Base-by-base conservation (phyloP, 2,888 invertebrate genomes). In the Trachelus iudaicus region DNA sequence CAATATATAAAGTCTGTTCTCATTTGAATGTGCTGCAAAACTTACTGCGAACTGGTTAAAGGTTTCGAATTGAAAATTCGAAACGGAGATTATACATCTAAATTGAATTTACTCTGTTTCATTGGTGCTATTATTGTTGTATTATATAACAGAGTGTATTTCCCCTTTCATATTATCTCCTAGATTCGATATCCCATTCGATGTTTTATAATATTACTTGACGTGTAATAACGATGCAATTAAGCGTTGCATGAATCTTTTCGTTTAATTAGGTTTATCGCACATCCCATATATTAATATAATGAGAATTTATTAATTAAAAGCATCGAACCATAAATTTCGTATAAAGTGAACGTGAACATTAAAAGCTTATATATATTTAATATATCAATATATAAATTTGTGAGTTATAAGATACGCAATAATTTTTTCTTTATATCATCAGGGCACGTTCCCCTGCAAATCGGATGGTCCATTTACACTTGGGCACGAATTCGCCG, bases 401-500 rank as follows among this genome's bases (percentile, higher is more conserved):
- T 6, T 56, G 2, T 6, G 9, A 6, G 2, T 23, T 56, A 56
- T 56, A 23, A 56, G 9, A 9, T 9, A 23, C 1, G 15, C 23
- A 56, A 15, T 23, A 9, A 56, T 23, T 23, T 9, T 9, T 56
- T 9, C 6, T 56, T 23, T 56, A 56, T 56, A 56, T 56, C 56
- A 56, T 56, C 23, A 56, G 56, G 56, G 56, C 15, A 15, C 56
- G 56, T 56, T 56, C 2, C 56, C 56, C 23, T 56, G 56, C 9
- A 56, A 56, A 23, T 56, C 56, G 2, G 23, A 56, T 23, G 56
- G 56, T 23, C 92, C 93, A 0, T 86, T 95, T 0, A 93, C 94
- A 0, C 87, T 95, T 4, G 96, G 96, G 0, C 96, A 96, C 80
- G 96, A 96, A 90, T 95, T 95, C 88, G 93, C 94, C 56, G 96